phyloP scores from a whole-genome alignment of 2,113 vertebrate genomes.

The Poeciliopsis turrubarensis region DNA sequence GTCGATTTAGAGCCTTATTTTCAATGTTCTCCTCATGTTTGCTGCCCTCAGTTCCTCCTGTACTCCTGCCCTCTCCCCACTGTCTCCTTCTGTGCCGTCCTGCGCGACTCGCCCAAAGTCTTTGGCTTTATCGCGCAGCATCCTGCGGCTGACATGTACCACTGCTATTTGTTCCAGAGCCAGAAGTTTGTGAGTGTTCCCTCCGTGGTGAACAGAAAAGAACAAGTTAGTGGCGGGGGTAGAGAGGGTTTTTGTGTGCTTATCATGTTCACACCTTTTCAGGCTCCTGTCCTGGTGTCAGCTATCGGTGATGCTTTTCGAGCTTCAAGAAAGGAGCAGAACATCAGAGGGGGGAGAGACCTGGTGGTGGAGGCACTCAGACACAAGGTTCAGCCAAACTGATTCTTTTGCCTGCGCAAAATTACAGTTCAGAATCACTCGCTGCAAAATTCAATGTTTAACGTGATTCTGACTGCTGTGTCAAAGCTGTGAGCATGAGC shows the following conservation, averaged over 20 bases:
- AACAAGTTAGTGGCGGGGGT: background rate
- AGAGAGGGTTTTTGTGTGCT: too few relatives aligned
- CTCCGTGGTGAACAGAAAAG: background rate
- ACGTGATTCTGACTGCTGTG: too few relatives aligned
- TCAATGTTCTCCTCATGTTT: background rate
- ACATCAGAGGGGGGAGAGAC: slow-evolving; percentile 60
- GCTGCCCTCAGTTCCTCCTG: slow-evolving; percentile 68
- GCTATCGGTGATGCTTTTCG: slow-evolving; percentile 73
- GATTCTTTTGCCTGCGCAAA: background rate
- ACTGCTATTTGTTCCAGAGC: slow-evolving; percentile 81
- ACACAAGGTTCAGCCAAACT: slow-evolving; percentile 70
- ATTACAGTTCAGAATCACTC: background rate
- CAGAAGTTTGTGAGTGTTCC: slow-evolving; percentile 75
- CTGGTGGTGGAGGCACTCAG: slow-evolving; percentile 80
- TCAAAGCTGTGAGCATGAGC: too few relatives aligned
- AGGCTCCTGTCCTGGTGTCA: slow-evolving; percentile 79
- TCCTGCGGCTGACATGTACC: slow-evolving; percentile 66
- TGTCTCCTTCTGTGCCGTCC: slow-evolving; percentile 78
- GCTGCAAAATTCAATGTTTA: background rate
- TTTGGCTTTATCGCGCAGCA: slow-evolving; percentile 79
- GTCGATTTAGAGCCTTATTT: background rate
- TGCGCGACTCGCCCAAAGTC: slow-evolving; percentile 67
- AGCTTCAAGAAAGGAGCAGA: slow-evolving; percentile 47
- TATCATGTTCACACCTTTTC: background rate
- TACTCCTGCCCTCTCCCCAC: slow-evolving; percentile 73